Conservation (phyloP, 2,113 vertebrate species). For the Hucho hucho region DNA sequence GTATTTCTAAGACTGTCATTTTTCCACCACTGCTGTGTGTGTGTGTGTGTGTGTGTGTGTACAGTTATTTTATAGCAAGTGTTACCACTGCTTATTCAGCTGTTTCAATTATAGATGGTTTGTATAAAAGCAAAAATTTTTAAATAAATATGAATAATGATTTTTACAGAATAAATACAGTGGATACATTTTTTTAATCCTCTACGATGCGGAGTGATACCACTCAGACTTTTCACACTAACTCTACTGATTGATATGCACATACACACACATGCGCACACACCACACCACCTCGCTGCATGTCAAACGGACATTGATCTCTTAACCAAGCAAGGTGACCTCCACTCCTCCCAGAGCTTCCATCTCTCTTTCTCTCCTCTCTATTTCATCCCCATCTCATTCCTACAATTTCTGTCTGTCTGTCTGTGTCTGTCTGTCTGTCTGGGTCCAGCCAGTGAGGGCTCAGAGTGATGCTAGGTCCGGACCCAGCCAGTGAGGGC, state of each 20-base stretch:
- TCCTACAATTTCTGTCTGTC: not conserved
- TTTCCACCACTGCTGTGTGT: slow-evolving; percentile 20
- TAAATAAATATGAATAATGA: not conserved
- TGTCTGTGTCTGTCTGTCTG: too few relatives aligned
- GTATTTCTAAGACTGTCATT: slow-evolving; percentile 52
- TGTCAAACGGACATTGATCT: slow-evolving; percentile 40
- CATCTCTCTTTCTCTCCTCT: slow-evolving; percentile 4
- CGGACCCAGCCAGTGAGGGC: too few relatives aligned
- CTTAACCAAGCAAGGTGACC: slow-evolving; percentile 40
- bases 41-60: not conserved
- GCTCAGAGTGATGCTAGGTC: too few relatives aligned
- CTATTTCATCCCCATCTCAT: not conserved
- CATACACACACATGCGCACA: too few relatives aligned
- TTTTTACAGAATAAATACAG: not conserved
- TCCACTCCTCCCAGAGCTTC: slow-evolving; percentile 18
- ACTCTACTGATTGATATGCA: too few relatives aligned
- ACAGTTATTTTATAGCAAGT: not conserved
- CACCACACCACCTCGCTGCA: not conserved
- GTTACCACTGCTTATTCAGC: not conserved
- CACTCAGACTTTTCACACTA: not conserved
- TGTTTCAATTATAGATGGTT: not conserved
- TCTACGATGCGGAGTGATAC: not conserved
- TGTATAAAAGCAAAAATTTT: too few relatives aligned
- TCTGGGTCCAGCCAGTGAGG: too few relatives aligned
- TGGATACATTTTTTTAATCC: not conserved